Percentiles rank a stretch among this genome's conserved stretches.
Conservation (phyloP, 2,113 vertebrate genomes). For the Phyllostomus discolor region DNA sequence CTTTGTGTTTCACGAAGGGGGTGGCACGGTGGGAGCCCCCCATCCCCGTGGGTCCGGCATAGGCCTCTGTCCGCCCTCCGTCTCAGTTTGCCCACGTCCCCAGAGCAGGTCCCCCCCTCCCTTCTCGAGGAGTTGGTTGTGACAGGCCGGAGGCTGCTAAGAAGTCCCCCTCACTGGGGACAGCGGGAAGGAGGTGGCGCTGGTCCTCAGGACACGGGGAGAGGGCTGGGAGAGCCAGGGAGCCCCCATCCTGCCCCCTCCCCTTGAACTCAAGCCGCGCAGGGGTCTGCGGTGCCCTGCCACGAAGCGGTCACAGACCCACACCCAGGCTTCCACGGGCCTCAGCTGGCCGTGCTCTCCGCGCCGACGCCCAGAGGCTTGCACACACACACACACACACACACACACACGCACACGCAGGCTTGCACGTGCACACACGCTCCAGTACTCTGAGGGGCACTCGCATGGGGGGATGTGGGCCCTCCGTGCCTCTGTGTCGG, state of each 20-base stretch:
- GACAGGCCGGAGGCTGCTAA: background rate
- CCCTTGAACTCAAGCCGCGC: background rate
- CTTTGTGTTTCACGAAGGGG: background rate
- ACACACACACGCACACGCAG: too few relatives aligned
- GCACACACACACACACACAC: too few relatives aligned
- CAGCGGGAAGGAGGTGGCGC: background rate
- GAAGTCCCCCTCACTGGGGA: background rate
- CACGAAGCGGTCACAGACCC: background rate
- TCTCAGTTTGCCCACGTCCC: background rate
- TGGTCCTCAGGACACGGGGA: background rate
- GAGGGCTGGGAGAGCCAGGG: too few relatives aligned
- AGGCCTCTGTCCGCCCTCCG: background rate
- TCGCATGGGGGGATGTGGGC: background rate
- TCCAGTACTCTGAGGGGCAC: fast-evolving
- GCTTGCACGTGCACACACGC: background rate
- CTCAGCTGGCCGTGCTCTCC: too few relatives aligned
- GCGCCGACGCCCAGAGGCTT: too few relatives aligned
- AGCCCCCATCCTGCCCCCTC: fast-evolving
- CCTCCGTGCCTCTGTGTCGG: background rate
- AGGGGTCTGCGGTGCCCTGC: background rate
- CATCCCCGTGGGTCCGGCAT: fast-evolving
- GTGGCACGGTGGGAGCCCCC: fast-evolving
- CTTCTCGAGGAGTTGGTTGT: background rate
- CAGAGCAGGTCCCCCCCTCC: background rate
- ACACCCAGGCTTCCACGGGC: background rate